phyloP scores from a whole-genome alignment of 2,797 vertebrate genomes.

The Hyperoplus immaculatus region DNA sequence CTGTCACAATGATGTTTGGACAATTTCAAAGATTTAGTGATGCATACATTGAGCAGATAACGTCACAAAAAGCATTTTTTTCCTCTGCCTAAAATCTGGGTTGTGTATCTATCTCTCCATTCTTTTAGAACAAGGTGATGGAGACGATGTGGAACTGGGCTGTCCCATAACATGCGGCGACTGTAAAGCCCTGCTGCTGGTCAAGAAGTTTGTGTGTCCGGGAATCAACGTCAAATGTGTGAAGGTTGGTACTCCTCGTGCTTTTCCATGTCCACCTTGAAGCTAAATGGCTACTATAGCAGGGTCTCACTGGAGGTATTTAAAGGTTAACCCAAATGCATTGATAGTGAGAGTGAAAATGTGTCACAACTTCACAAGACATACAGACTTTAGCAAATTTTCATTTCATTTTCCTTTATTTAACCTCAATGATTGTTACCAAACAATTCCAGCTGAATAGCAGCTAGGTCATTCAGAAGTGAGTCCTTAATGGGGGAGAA shows the following conservation, averaged over 20 bases:
- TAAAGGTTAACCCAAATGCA: background rate
- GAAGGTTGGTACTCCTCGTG: constrained; percentile 86
- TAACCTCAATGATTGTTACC: background rate
- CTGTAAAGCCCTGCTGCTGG: constrained; percentile 94
- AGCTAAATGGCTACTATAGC: background rate
- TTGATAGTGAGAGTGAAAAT: background rate
- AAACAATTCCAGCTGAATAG: background rate
- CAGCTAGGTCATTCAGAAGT: constrained; percentile 13
- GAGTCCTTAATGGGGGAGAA: constrained; percentile 22
- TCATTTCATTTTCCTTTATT: no score
- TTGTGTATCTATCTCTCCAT: background rate
- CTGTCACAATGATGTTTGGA: constrained; percentile 8
- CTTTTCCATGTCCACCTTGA: background rate
- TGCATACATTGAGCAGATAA: background rate
- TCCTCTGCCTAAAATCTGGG: no score
- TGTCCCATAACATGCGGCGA: constrained; percentile 98
- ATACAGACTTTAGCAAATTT: no score
- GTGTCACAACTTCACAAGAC: background rate
- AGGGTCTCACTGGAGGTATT: background rate
- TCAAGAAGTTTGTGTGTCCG: constrained; percentile 99
- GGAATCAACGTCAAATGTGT: constrained; percentile 99
- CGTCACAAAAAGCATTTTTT: background rate
- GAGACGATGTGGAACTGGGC: constrained; percentile 90
- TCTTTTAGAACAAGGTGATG: constrained; percentile 73
- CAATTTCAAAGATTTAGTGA: background rate